A percentile compares a stretch with the other conserved stretches of the same genome.
These are phyloP conservation scores for Pardosa pseudoannulata DNA, from an alignment of 2,888 invertebrate genomes.

Conservation along the genomic window DNA sequence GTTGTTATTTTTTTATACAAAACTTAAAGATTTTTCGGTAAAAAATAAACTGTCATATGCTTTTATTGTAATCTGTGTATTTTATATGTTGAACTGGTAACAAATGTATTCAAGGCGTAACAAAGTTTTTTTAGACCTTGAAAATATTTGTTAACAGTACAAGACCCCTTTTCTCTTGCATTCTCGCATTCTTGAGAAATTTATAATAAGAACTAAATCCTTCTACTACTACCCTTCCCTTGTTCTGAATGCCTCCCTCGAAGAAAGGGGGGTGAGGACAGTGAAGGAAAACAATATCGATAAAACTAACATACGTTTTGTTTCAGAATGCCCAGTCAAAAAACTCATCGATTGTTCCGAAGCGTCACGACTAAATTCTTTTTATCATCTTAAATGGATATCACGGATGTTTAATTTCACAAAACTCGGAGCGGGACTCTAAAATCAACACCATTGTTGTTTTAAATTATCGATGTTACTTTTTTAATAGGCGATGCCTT, in stretches of 20 bases:
- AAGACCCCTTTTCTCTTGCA: too few relatives aligned
- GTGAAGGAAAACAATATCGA: background rate
- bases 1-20: too few relatives aligned
- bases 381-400: slow-evolving; percentile 40
- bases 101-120: too few relatives aligned
- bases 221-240: background rate
- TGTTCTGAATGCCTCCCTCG: background rate
- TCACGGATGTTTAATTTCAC: slow-evolving; percentile 57
- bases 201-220: too few relatives aligned
- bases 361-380: slow-evolving; percentile 35
- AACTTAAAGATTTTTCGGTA: too few relatives aligned
- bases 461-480: slow-evolving; percentile 60
- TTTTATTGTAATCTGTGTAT: too few relatives aligned
- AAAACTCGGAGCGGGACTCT: slow-evolving; percentile 40
- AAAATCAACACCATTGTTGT: slow-evolving; percentile 71
- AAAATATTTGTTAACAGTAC: too few relatives aligned
- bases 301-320: background rate
- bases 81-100: too few relatives aligned
- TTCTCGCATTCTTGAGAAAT: too few relatives aligned
- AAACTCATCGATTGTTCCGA: slow-evolving; percentile 18
- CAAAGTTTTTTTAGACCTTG: too few relatives aligned
- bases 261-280: background rate
- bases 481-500: slow-evolving; percentile 56
- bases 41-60: too few relatives aligned
- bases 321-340: background rate